Evolutionary conservation across 1,140 invertebrate genomes (phyloP), one percentile per base, ranked within the genome.

Genomic region (Ylistrum balloti): DNA sequence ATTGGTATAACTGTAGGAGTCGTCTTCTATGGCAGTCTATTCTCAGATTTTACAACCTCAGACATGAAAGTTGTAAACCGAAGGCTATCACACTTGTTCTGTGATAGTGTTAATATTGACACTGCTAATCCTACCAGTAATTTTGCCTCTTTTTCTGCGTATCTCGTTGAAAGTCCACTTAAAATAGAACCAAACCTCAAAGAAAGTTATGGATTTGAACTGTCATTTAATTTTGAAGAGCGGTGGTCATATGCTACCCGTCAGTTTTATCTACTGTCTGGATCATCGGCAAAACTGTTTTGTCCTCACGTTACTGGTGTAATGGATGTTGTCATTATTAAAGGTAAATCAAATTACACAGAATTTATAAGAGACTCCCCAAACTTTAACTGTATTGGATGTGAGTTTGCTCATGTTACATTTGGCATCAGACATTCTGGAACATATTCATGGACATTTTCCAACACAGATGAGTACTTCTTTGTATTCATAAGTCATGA

Each of bases 101-200:
- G 56, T 11, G 56, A 74, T 17, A 74, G 56, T 74, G n/a, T 74
- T 74, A 74, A 74, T 28, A 74, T 74, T 28, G 56, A 74, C 22
- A 74, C 56, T 28, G 56, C 56, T n/a, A 74, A 74, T 74, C 22
- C n/a, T 28, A 74, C 22, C 0, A 74, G 56, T 74, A 28, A 74
- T 28, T 74, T 74, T 74, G 56, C 56, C n/a, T n/a, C 56, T 74
- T 74, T 74, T 74, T 74, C 56, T 28, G 56, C 56, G 28, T 74
- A 74, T 74, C 22, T 74, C 28, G 56, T 74, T 5, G 56, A 28
- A 28, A 17, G 22, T 28, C 56, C 56, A 74, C 22, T n/a, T 5
- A 28, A 74, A 74, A 74, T 74, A 74, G 56, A 74, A 28, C 56
- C 56, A 28, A 74, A 1, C 9, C 56, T 5, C n/a, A 74, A 74